Base-by-base conservation (phyloP, 2,797 vertebrate genomes). In the Simalia tracyae region DNA sequence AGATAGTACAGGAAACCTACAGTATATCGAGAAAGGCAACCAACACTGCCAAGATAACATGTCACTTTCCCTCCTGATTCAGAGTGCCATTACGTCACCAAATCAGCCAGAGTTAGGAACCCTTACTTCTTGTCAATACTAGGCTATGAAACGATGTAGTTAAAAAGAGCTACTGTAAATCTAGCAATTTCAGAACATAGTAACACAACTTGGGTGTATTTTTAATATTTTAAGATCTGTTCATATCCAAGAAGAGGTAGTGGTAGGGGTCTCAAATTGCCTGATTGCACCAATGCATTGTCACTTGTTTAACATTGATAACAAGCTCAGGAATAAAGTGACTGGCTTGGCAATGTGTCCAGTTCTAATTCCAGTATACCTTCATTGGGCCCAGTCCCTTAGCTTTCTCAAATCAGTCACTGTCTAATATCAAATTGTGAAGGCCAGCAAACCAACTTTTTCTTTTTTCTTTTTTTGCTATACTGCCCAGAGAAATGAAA, bases 341-440 rank as follows among this genome's bases (percentile, higher is more conserved):
- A 0, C 24, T 2, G 1, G 1, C 59, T 93, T 60, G 86, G 91
- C 61, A 91, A 63, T 84, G 0, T 0, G 0, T 66, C 59, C 59
- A 81, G 12, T 19, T 22, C 31, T 31, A 90, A 61, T 57, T 92
- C 92, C 61, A 0, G 0, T 61, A 28, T 92, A 85, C 86, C 76
- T 90, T 11, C 22, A 28, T 89, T 0, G 72, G 31, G 12, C 85
- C 59, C 66, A 94, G 89, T 94, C 92, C 92, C 91, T 86, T 89
- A 0, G 59, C 0, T 0, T 89, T 92, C 93, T 87, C 95, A 56
- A 89, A 91, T 93, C 84, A 93, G 68, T n/a, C 12, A 0, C 17
- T 95, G 95, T 94, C 90, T 93, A 3, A 6, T 4, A 90, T 89
- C 94, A 94, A 91, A 68, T 89, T 87, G 87, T n/a, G 72, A 94